Percentiles rank a stretch among this genome's conserved stretches.
Evolutionary conservation across 2,797 vertebrate genomes (phyloP).

Genomic region (Lutjanus argentimaculatus): DNA sequence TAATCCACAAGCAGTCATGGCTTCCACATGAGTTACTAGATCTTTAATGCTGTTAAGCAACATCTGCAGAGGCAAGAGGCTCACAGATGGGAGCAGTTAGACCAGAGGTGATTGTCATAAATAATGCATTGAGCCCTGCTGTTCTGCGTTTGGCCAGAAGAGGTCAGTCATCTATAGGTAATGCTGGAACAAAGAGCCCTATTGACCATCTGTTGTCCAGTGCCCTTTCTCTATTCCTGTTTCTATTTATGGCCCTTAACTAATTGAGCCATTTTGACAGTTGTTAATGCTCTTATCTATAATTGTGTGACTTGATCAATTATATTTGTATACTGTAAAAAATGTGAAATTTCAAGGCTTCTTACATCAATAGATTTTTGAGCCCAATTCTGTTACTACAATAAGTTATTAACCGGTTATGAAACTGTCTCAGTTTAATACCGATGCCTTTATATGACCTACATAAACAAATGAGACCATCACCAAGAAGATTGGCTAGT

Average conservation of each 20-base stretch:
- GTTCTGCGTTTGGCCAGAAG: slow-evolving; percentile 71
- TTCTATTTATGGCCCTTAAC: slow-evolving; percentile 36
- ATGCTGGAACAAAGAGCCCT: slow-evolving; percentile 46
- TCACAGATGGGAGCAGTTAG: slow-evolving; percentile 67
- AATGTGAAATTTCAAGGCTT: too few relatives aligned
- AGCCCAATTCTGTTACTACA: too few relatives aligned
- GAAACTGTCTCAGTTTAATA: too few relatives aligned
- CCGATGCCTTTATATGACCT: too few relatives aligned
- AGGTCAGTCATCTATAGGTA: slow-evolving; percentile 66
- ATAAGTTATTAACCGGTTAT: too few relatives aligned
- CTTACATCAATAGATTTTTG: too few relatives aligned
- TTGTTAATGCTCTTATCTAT: slow-evolving; percentile 3
- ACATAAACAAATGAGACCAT: too few relatives aligned
- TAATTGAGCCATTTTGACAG: slow-evolving; percentile 35
- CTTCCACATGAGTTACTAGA: slow-evolving; percentile 51
- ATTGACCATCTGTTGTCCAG: slow-evolving; percentile 64
- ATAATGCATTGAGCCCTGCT: slow-evolving; percentile 56
- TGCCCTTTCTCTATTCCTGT: slow-evolving; percentile 1
- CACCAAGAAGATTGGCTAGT: too few relatives aligned
- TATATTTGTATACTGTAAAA: background rate
- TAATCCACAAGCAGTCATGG: slow-evolving; percentile 49
- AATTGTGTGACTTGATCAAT: background rate
- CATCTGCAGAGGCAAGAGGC: slow-evolving; percentile 67
- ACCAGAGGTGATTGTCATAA: slow-evolving; percentile 28
- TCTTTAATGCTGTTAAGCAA: slow-evolving; percentile 59